Evolutionary conservation across 2,113 vertebrate species (phyloP).

Genomic region (Picathartes gymnocephalus): DNA sequence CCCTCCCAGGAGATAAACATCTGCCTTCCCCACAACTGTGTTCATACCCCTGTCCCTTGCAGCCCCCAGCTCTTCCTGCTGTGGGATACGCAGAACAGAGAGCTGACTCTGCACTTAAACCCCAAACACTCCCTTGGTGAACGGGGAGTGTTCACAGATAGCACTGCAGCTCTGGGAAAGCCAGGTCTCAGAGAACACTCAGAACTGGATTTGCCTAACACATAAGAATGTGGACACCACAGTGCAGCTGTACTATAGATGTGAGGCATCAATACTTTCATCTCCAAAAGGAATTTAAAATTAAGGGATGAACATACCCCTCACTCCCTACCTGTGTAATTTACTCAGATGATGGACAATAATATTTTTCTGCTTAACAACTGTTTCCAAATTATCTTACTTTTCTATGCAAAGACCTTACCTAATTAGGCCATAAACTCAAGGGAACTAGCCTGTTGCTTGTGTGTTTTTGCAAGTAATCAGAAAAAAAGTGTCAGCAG

Average conservation of each 20-base stretch:
- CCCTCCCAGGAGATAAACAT: neutral
- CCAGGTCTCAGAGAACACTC: neutral
- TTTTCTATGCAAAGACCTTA: neutral
- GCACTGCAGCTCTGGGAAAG: neutral
- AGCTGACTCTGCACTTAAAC: neutral
- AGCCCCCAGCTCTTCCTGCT: neutral
- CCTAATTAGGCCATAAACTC: neutral
- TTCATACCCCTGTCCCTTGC: neutral
- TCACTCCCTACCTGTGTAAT: neutral
- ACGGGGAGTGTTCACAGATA: rapidly evolving
- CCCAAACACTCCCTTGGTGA: neutral
- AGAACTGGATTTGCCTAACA: neutral
- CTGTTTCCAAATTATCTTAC: neutral
- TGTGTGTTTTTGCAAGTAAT: neutral
- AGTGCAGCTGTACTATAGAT: neutral
- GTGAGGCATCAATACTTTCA: neutral
- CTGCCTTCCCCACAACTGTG: neutral
- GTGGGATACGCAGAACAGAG: neutral
- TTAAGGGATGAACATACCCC: neutral
- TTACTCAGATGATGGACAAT: neutral
- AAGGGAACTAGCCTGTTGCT: neutral
- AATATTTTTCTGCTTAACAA: neutral
- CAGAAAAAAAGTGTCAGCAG: neutral
- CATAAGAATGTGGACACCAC: neutral
- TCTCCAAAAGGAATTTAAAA: neutral